phyloP scores from a whole-genome alignment of 2,797 vertebrate genomes.

The Gambusia yucatana region DNA sequence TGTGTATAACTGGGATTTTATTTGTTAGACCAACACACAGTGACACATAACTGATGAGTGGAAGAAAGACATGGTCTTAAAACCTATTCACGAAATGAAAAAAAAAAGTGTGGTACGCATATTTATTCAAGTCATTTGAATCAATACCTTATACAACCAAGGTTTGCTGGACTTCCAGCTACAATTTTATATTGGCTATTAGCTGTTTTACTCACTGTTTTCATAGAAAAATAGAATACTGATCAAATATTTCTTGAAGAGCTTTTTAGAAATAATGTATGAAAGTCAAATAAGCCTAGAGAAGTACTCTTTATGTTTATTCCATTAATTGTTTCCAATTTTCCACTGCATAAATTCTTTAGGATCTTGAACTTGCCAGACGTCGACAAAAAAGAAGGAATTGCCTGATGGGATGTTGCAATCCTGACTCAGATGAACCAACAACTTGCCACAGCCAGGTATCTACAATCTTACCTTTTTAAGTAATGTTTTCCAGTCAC shows the following conservation, averaged over 20 bases:
- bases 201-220: background rate
- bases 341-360: constrained; percentile 10
- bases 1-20: background rate
- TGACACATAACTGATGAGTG: background rate
- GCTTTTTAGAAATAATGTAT: background rate
- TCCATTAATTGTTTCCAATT: background rate
- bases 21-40: background rate
- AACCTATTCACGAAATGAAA: background rate
- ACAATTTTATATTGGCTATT: background rate
- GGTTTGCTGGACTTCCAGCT: background rate
- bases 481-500: background rate
- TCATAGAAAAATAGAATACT: background rate
- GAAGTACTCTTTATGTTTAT: background rate
- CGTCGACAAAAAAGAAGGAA: constrained; percentile 67
- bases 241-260: background rate
- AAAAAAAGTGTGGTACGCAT: background rate
- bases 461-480: constrained; percentile 12
- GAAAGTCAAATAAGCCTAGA: background rate
- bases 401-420: constrained; percentile 83
- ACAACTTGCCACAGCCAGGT: constrained; percentile 81
- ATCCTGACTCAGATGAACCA: constrained; percentile 75
- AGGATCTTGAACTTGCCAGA: constrained; percentile 73
- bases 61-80: background rate
- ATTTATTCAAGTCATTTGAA: background rate
- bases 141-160: background rate